Base-by-base conservation (phyloP, 2,888 invertebrate genomes). In the Zhuqinia jingwanae region DNA sequence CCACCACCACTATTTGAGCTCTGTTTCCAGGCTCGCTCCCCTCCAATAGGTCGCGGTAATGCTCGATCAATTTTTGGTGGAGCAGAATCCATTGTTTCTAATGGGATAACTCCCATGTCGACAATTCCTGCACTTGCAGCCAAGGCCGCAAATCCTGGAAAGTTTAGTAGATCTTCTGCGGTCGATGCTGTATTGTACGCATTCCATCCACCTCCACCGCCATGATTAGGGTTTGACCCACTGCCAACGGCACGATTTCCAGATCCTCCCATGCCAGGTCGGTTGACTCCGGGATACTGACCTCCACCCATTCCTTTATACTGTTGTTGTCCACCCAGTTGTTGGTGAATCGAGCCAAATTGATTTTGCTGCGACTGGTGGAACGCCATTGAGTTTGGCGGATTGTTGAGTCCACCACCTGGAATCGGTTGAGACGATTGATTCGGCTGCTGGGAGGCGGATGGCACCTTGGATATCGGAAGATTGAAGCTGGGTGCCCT, bases 401-500 rank as follows among this genome's bases (percentile, higher is more conserved):
- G 47, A 27, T 73, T 68, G 73, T 58, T 82, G 68, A 45, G 65
- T 27, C 42, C 36, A 30, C 50, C 53, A 17, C 60, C n/a, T 5
- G 73, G 75, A 10, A 17, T 45, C 58, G 75, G 86, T 2, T 73
- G 75, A 8, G 86, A 75, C 0, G 84, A 6, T 68, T 81, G 88
- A 25, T 70, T 80, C n/a, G 70, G 81, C 50, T 58, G 77, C 13
- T 86, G 85, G 27, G 36, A 30, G 15, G 45, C 63, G 42, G 87
- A 86, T 25, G 75, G 87, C 22, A 77, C 86, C 79, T 90, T 89
- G 25, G 56, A 77, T 73, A 89, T 85, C 0, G 89, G 87, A 1
- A 90, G 87, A 25, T 82, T 89, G 92, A 96, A 97, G 91, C 96
- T 96, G 0, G 96, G 96, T 3, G 96, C 96, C 90, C 96, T 95